Conservation (phyloP, 2,797 vertebrate genomes). For the Notolepis coatsorum region DNA sequence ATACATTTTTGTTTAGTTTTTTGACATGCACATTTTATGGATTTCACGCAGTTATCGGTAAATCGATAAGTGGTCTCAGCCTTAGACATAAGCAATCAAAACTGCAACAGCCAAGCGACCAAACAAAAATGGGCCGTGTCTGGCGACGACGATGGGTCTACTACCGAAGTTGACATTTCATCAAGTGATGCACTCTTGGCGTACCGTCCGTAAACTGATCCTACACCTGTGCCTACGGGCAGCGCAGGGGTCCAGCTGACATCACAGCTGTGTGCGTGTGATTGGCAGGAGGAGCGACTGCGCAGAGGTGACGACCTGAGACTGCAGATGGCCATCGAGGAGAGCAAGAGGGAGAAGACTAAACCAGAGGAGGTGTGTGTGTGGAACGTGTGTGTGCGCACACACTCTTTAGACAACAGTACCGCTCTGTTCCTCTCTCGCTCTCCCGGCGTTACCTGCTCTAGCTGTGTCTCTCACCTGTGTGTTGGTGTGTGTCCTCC, state of each 20-base stretch:
- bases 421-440: slow-evolving; percentile 57
- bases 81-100: too few relatives aligned
- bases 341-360: slow-evolving; percentile 89
- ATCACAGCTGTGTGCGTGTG: slow-evolving; percentile 58
- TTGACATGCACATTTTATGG: too few relatives aligned
- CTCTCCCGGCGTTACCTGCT: slow-evolving; percentile 61
- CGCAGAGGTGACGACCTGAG: slow-evolving; percentile 92
- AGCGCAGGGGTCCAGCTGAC: slow-evolving; percentile 16
- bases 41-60: too few relatives aligned
- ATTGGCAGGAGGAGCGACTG: slow-evolving; percentile 90
- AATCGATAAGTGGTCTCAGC: too few relatives aligned
- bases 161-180: too few relatives aligned
- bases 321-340: slow-evolving; percentile 95
- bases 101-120: too few relatives aligned
- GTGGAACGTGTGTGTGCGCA: slow-evolving; percentile 20
- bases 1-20: too few relatives aligned
- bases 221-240: slow-evolving; percentile 21
- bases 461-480: slow-evolving; percentile 61
- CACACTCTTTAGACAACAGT: slow-evolving; percentile 60
- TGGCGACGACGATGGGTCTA: too few relatives aligned
- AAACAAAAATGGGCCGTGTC: too few relatives aligned
- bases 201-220: slow-evolving; percentile 31
- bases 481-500: slow-evolving; percentile 23
- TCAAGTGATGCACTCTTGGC: too few relatives aligned
- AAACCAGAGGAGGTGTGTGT: slow-evolving; percentile 88